Base-by-base conservation (phyloP, 1,140 invertebrate genomes). In the Neodiprion lecontei region DNA sequence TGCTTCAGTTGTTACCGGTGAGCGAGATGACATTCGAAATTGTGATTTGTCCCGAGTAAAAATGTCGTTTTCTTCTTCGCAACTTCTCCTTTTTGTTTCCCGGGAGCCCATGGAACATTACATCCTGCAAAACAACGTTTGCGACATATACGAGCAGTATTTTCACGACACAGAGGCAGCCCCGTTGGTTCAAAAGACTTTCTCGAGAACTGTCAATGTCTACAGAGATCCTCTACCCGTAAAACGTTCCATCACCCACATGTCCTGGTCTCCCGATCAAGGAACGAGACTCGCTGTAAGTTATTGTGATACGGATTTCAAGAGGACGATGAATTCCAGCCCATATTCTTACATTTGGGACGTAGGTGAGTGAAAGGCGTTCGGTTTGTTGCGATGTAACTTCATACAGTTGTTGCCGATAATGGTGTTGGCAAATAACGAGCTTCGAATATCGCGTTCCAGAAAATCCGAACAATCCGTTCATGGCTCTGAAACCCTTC, bases 111-210 rank as follows among this genome's bases (percentile, higher is more conserved):
- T 98, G 93, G 96, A 98, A 84, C 94, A 96, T 80, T 95, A 93
- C 79, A 96, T 98, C 70, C 90, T 95, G 71, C 96, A 98, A 88
- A 98, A 98, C 85, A 98, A 97, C 87, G 95, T 95, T 0, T 92
- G 98, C 73, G 95, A 98, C 82, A 96, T 98, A 79, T 98, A 98
- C 85, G 93, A 97, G 85, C 94, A 96, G 79, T 97, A 97, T 83
- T 97, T 96, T 84, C 90, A 91, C 14, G 92, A 94, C 72, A 83
- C 92, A 65, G 91, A 93, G 28, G 85, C 91, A 0, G 90, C 89
- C 12, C 91, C 92, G 1, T 85, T 94, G 47, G 91, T 94, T 1
- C 93, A 95, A 78, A 90, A 90, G 23, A 93, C 92, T 73, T 92
- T 90, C 72, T 95, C 94, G 17, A 91, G 95, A 74, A 97, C 95